phyloP scores from a whole-genome alignment of 2,797 vertebrate species.

The Artibeus lituratus region DNA sequence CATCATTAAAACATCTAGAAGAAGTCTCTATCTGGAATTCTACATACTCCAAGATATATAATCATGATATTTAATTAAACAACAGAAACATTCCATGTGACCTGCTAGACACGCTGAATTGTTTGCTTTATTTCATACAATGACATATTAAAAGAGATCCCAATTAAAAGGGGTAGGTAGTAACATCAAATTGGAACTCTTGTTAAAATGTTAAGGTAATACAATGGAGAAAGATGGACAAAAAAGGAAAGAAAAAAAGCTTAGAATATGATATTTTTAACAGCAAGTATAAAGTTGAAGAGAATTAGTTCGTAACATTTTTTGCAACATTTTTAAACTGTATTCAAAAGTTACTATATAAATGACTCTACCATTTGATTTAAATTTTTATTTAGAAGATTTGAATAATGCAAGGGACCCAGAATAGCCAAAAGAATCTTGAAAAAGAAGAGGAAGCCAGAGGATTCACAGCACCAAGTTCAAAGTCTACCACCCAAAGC shows the following conservation, averaged over 20 bases:
- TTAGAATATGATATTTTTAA: not conserved
- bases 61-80: not conserved
- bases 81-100: not conserved
- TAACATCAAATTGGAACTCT: not conserved
- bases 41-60: slow-evolving; percentile 42
- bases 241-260: not conserved
- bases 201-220: not conserved
- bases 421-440: not conserved
- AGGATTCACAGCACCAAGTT: not conserved
- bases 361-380: not conserved
- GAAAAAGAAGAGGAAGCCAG: not conserved
- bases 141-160: slow-evolving; percentile 15
- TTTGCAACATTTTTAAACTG: slow-evolving; percentile 6
- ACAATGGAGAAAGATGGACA: not conserved
- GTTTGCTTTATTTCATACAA: not conserved
- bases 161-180: not conserved
- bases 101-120: not conserved
- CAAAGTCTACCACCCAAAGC: not conserved
- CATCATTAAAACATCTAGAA: slow-evolving; percentile 11
- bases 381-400: slow-evolving; percentile 36
- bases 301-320: not conserved
- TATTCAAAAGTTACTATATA: slow-evolving; percentile 4
- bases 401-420: not conserved
- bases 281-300: not conserved
- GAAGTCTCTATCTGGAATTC: not conserved